Percentiles rank a stretch among this genome's conserved stretches.
phyloP scores from a whole-genome alignment of 2,888 invertebrate genomes.

The Ptychoptera albimana region DNA sequence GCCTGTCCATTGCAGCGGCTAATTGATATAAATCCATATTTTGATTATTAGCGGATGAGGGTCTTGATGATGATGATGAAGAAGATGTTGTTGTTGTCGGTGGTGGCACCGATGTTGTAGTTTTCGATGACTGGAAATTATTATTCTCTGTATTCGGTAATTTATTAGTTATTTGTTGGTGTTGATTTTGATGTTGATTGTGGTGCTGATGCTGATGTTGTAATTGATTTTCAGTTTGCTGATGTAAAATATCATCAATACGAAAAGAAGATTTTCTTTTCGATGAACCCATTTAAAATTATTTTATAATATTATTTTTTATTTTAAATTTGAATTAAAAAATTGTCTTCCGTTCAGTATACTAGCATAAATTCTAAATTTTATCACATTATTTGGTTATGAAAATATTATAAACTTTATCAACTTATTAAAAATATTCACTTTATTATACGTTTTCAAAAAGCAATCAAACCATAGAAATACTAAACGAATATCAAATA shows the following conservation, averaged over 20 bases:
- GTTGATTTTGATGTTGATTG: not conserved
- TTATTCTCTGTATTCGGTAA: not conserved
- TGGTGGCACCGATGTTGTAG: not conserved
- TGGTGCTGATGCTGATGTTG: not conserved
- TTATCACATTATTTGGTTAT: no score
- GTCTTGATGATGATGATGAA: not conserved
- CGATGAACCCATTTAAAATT: conserved; percentile 5
- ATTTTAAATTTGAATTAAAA: no score
- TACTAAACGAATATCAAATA: no score
- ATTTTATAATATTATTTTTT: no score
- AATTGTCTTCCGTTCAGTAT: no score
- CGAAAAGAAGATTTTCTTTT: conserved; percentile 7
- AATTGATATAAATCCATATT: not conserved
- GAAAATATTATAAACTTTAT: no score
- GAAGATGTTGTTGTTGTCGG: not conserved
- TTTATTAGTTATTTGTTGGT: not conserved
- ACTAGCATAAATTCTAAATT: no score
- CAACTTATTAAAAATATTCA: no score
- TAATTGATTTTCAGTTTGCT: conserved; percentile 4
- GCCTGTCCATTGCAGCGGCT: not conserved
- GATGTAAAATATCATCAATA: conserved; percentile 7
- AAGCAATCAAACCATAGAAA: no score
- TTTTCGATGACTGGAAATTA: not conserved
- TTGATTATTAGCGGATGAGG: not conserved
- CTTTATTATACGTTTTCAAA: no score